phyloP scores from a whole-genome alignment of 2,797 vertebrate species.

The Petrocephalus sullivani region DNA sequence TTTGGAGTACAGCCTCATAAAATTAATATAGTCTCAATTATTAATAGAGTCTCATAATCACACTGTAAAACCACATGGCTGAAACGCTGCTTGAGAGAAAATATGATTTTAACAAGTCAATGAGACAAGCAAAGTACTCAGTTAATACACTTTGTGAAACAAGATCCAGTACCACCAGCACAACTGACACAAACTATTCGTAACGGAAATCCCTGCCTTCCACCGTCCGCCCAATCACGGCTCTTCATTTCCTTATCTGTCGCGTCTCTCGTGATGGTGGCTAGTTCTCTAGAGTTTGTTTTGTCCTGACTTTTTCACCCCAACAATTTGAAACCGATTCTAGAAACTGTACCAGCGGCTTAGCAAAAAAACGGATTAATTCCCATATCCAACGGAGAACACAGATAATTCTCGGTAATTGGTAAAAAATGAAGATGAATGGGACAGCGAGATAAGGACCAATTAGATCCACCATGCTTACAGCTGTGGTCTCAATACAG shows the following conservation, averaged over 20 bases:
- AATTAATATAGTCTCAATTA: conserved; percentile 36
- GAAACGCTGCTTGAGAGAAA: conserved; percentile 65
- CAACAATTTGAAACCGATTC: conserved; percentile 77
- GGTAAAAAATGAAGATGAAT: conserved; percentile 99
- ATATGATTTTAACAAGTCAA: conserved; percentile 74
- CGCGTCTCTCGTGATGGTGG: conserved; percentile 56
- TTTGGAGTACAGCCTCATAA: conserved; percentile 33
- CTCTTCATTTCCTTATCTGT: conserved; percentile 61
- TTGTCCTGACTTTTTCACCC: conserved; percentile 79
- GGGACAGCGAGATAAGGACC: conserved; percentile 99
- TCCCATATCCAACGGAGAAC: conserved; percentile 99
- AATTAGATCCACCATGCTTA: conserved; percentile 99
- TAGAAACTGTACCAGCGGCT: conserved; percentile 98
- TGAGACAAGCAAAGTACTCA: conserved; percentile 66
- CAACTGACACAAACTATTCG: not conserved
- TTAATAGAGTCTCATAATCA: conserved; percentile 56
- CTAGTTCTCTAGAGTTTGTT: conserved; percentile 78
- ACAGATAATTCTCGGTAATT: conserved; percentile 99
- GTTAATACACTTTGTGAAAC: conserved; percentile 68
- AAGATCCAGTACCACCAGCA: conserved; percentile 63
- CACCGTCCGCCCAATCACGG: not conserved
- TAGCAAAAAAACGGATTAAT: conserved; percentile 99
- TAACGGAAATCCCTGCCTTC: not conserved
- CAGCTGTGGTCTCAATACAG: conserved; percentile 99
- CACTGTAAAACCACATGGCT: conserved; percentile 49